Percentiles rank a stretch among this genome's conserved stretches.
These are phyloP conservation scores for Lepisosteus oculatus DNA, from an alignment of 2,113 vertebrate species.

Conservation along the genomic window DNA sequence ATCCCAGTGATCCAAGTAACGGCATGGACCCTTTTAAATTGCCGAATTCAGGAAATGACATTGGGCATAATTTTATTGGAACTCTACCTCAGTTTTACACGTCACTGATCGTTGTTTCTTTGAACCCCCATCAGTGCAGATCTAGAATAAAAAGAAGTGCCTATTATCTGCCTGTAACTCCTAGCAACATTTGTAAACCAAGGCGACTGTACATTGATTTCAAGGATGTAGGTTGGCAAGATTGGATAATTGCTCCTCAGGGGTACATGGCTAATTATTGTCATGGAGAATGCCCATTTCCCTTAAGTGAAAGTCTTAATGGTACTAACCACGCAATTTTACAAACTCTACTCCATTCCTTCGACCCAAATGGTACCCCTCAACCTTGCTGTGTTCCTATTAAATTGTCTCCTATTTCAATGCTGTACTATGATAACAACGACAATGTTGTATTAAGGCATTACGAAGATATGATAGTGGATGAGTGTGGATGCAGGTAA, in stretches of 20 bases:
- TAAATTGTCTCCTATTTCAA: conserved; percentile 85
- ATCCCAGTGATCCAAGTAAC: conserved; percentile 8
- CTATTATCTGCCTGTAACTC: conserved; percentile 21
- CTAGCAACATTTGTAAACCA: conserved; percentile 75
- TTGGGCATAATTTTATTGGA: background rate
- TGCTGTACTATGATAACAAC: conserved; percentile 91
- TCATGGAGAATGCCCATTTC: conserved; percentile 83
- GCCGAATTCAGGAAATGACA: background rate
- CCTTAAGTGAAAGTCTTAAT: conserved; percentile 77
- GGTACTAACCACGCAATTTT: conserved; percentile 91
- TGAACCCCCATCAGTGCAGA: conserved; percentile 71
- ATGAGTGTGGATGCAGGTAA: conserved; percentile 90
- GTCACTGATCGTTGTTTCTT: conserved; percentile 74
- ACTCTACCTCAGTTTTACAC: conserved; percentile 47
- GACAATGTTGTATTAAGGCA: conserved; percentile 93
- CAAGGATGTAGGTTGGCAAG: conserved; percentile 90
- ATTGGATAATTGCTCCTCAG: conserved; percentile 92
- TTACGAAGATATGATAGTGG: conserved; percentile 95
- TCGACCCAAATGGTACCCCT: conserved; percentile 68
- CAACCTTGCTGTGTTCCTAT: conserved; percentile 90
- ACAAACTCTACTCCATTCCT: conserved; percentile 85
- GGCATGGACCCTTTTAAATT: background rate
- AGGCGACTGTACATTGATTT: conserved; percentile 86
- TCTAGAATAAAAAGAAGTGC: conserved; percentile 55
- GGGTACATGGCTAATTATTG: conserved; percentile 95